These are phyloP conservation scores for Triplophysa rosa DNA, from an alignment of 2,113 vertebrate genomes.

Conservation along the genomic window DNA sequence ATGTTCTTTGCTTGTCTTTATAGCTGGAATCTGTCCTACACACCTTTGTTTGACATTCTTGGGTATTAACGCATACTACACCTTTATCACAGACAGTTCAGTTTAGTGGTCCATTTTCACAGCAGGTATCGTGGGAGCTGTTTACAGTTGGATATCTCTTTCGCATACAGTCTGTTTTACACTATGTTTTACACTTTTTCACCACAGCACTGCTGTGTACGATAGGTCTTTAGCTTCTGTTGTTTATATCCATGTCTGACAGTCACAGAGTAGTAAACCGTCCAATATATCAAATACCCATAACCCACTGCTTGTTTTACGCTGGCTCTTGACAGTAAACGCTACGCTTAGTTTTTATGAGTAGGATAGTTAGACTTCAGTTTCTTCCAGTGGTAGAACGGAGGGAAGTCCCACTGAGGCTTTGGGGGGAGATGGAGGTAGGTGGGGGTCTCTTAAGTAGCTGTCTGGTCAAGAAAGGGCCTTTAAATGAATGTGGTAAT, in stretches of 20 bases:
- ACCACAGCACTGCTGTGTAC: constrained; percentile 47
- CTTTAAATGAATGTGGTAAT: constrained; percentile 59
- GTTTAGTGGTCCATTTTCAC: constrained; percentile 4
- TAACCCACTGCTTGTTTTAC: constrained; percentile 27
- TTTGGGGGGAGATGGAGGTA: constrained; percentile 17
- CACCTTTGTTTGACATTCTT: neutral
- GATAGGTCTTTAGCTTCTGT: constrained; percentile 37
- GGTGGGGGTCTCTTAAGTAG: constrained; percentile 43
- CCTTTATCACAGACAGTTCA: neutral
- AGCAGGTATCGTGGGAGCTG: neutral
- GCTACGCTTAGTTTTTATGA: neutral
- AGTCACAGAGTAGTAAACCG: constrained; percentile 4
- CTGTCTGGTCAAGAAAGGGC: constrained; percentile 54
- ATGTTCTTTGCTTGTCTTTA: neutral
- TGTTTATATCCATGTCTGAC: constrained; percentile 50
- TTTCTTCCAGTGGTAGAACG: neutral
- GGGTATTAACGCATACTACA: neutral
- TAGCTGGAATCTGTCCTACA: constrained; percentile 3
- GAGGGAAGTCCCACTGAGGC: constrained; percentile 28
- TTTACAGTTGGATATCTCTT: neutral
- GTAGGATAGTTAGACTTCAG: neutral
- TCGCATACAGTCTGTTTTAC: constrained; percentile 1
- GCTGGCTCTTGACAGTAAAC: neutral
- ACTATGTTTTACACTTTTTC: neutral
- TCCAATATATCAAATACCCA: constrained; percentile 42